A percentile compares a stretch with the other conserved stretches of the same genome.
These are phyloP conservation scores for Hydraecia micacea DNA, from an alignment of 2,888 invertebrate genomes.

Conservation along the genomic window DNA sequence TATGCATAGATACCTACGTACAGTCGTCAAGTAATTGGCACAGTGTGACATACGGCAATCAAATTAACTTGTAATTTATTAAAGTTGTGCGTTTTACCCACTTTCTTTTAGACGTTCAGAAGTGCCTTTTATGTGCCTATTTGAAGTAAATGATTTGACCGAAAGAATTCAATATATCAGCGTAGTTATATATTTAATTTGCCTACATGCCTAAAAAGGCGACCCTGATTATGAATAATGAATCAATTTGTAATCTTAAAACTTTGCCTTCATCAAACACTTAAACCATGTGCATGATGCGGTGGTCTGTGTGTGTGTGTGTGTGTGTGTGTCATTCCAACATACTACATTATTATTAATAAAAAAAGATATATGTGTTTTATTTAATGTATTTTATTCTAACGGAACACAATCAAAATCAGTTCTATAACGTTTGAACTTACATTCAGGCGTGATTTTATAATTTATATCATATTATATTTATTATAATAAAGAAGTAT, in stretches of 20 bases:
- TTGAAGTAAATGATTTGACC: background rate
- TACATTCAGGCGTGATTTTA: conserved; percentile 63
- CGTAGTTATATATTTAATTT: background rate
- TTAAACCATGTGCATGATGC: background rate
- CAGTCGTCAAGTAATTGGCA: background rate
- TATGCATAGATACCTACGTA: background rate
- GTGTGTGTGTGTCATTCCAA: background rate
- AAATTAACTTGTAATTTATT: background rate
- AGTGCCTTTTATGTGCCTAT: background rate
- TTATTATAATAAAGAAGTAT: conserved; percentile 46
- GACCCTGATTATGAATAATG: background rate
- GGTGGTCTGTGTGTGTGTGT: too few relatives aligned
- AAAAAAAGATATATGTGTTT: conserved; percentile 42
- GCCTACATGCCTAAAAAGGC: background rate
- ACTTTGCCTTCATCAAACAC: background rate
- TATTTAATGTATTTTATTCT: conserved; percentile 55
- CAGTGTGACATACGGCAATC: background rate
- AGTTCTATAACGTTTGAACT: conserved; percentile 66
- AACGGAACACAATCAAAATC: conserved; percentile 67
- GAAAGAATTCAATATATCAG: background rate
- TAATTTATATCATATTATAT: conserved; percentile 48
- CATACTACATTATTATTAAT: conserved; percentile 26
- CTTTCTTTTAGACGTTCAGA: background rate
- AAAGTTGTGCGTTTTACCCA: conserved; percentile 7
- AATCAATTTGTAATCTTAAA: background rate